A percentile compares a stretch with the other conserved stretches of the same genome.
Conservation (phyloP, 2,113 vertebrate genomes). For the Trematomus loennbergii region DNA sequence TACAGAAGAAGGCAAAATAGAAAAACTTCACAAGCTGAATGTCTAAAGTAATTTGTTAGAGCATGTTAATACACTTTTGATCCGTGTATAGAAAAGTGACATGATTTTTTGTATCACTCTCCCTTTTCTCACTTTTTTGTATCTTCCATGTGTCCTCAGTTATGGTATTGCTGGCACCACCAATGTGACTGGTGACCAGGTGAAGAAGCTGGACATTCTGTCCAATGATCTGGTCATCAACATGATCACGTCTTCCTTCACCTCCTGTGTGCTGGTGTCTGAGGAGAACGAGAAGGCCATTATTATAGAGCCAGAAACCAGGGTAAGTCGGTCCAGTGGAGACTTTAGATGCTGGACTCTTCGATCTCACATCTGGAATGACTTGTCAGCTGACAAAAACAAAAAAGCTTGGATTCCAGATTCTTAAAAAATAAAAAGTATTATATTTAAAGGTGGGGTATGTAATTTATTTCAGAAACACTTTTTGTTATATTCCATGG, state of each 20-base stretch:
- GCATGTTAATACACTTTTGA: background rate
- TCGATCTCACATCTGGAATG: background rate
- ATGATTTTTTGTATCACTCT: no score
- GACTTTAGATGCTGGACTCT: background rate
- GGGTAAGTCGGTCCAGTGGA: constrained; percentile 75
- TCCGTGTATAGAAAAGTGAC: no score
- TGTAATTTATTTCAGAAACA: no score
- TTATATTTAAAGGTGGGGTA: no score
- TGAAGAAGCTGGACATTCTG: constrained; percentile 95
- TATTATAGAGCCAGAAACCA: constrained; percentile 89
- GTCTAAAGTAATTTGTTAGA: background rate
- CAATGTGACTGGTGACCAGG: constrained; percentile 95
- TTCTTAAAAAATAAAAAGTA: background rate
- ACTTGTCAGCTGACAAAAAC: background rate
- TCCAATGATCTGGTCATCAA: constrained; percentile 95
- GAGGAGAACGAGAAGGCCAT: constrained; percentile 92
- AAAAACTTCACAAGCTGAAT: background rate
- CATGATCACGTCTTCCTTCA: constrained; percentile 93
- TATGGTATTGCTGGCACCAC: constrained; percentile 94
- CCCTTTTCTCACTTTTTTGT: background rate
- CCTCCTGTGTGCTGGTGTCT: constrained; percentile 91
- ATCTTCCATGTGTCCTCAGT: constrained; percentile 67
- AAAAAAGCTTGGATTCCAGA: background rate
- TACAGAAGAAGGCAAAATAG: background rate
- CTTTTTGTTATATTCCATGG: no score